Evolutionary conservation across 2,888 invertebrate species (phyloP).

Genomic region (Habrosyne pyritoides): DNA sequence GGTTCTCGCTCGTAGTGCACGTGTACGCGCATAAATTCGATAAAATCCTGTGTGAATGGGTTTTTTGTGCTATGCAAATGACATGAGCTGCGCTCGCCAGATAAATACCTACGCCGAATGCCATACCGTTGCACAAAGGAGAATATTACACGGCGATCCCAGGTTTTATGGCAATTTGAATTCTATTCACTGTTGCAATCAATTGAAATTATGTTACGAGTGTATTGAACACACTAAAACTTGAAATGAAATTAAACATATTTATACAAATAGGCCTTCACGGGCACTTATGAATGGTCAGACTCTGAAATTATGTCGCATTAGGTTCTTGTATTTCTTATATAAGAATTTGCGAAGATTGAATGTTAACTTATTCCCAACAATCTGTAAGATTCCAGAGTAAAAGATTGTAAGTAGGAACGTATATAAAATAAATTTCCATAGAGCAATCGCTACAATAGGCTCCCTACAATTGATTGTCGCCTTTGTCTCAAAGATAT

Average conservation of each 20-base stretch:
- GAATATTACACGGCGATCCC: slow-evolving; percentile 27
- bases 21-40: slow-evolving; percentile 71
- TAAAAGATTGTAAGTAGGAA: slow-evolving; percentile 25
- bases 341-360: no score
- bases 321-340: no score
- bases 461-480: slow-evolving; percentile 20
- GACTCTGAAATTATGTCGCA: no score
- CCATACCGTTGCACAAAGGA: slow-evolving; percentile 24
- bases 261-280: no score
- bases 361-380: neutral
- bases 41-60: slow-evolving; percentile 55
- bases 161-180: slow-evolving; percentile 22
- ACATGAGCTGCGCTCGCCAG: slow-evolving; percentile 39
- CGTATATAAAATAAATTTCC: slow-evolving; percentile 43
- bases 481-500: slow-evolving; percentile 20
- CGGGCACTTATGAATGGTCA: no score
- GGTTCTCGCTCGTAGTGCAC: slow-evolving; percentile 41
- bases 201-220: neutral
- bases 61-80: slow-evolving; percentile 55
- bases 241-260: no score
- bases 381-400: neutral
- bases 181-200: slow-evolving; percentile 15
- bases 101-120: slow-evolving; percentile 29
- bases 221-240: neutral
- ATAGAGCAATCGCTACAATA: slow-evolving; percentile 24